These are phyloP conservation scores for Vulpes vulpes DNA, from an alignment of 2,113 vertebrate species.

Conservation along the genomic window DNA sequence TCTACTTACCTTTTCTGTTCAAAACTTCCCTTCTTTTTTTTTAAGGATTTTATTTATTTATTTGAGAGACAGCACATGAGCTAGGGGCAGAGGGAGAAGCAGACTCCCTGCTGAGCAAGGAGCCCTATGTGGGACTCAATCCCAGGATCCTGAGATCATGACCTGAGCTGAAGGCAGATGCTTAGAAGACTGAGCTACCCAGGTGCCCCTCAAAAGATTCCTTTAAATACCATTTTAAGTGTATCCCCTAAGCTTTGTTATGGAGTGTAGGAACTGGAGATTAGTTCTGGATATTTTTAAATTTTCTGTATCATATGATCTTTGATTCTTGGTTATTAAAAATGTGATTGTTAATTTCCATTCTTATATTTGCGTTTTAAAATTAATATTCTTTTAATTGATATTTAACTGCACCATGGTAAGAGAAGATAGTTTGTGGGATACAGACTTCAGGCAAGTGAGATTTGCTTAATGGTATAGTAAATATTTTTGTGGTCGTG, in stretches of 20 bases:
- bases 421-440: neutral
- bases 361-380: neutral
- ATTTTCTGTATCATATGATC: neutral
- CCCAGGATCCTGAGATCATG: neutral
- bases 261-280: neutral
- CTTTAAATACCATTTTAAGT: neutral
- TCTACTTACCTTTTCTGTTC: neutral
- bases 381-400: neutral
- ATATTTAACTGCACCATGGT: neutral
- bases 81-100: neutral
- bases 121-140: neutral
- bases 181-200: neutral
- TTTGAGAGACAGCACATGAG: neutral
- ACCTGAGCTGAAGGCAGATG: neutral
- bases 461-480: neutral
- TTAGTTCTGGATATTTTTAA: neutral
- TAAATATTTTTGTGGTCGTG: neutral
- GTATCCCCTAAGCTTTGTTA: neutral
- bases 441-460: neutral
- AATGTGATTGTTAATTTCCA: neutral
- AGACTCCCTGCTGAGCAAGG: neutral
- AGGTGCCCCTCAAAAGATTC: neutral
- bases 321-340: neutral
- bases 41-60: neutral
- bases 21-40: neutral